These are phyloP conservation scores for Opisthocomus hoazin DNA, from an alignment of 2,113 vertebrate genomes.

Conservation along the genomic window DNA sequence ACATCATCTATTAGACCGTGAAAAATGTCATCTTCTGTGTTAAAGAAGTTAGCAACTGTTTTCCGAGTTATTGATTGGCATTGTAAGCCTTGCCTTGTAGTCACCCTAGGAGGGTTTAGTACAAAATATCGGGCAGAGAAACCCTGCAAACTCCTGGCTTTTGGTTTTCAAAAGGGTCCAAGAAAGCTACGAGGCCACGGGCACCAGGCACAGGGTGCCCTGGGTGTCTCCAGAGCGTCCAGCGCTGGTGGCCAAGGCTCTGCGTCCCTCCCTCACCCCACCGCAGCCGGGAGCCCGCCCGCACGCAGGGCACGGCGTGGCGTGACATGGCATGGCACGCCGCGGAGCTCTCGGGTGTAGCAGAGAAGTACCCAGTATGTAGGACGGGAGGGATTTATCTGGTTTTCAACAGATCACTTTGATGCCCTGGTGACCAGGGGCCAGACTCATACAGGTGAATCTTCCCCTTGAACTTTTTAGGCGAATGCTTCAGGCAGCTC, in stretches of 20 bases:
- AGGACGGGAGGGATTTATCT: not conserved
- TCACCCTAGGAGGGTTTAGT: not conserved
- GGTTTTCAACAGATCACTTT: not conserved
- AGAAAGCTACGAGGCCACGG: not conserved
- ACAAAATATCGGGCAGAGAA: not conserved
- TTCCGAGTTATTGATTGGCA: not conserved
- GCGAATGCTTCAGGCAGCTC: not conserved
- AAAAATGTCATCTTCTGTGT: not conserved
- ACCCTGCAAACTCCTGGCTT: not conserved
- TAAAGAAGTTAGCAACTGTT: not conserved
- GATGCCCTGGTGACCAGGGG: not conserved
- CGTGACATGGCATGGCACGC: not conserved
- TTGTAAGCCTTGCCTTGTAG: not conserved
- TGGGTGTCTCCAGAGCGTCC: not conserved
- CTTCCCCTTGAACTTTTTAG: not conserved
- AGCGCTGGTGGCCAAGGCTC: not conserved
- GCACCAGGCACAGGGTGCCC: not conserved
- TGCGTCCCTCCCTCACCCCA: fast-evolving
- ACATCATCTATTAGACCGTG: not conserved
- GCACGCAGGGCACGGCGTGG: fast-evolving
- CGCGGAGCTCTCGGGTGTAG: not conserved
- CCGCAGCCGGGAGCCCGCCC: fast-evolving
- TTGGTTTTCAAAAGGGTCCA: not conserved
- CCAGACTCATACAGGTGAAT: not conserved
- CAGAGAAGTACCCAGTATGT: not conserved